A percentile compares a stretch with the other conserved stretches of the same genome.
phyloP scores from a whole-genome alignment of 2,113 vertebrate genomes.

The Perognathus longimembris region DNA sequence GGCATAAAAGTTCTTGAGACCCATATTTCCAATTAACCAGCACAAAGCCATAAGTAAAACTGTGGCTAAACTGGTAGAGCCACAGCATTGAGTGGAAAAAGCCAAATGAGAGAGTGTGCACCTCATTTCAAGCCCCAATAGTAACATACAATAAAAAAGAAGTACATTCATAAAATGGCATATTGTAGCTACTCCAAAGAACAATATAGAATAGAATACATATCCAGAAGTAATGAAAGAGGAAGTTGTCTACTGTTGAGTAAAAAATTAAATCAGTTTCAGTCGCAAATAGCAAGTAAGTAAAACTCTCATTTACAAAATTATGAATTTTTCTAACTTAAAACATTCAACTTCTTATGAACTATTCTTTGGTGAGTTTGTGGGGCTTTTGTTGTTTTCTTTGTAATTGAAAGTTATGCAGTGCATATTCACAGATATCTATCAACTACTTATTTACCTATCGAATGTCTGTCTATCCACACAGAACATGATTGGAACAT shows the following conservation, averaged over 20 bases:
- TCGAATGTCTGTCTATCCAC: too few relatives aligned
- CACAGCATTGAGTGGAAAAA: too few relatives aligned
- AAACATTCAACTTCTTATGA: neutral
- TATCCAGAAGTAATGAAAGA: neutral
- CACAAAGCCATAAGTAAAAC: too few relatives aligned
- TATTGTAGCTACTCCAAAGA: neutral
- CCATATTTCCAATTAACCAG: too few relatives aligned
- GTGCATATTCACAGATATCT: too few relatives aligned
- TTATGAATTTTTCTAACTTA: neutral
- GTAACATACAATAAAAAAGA: too few relatives aligned
- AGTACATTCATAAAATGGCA: neutral
- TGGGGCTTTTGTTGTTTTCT: neutral
- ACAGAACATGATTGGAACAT: too few relatives aligned
- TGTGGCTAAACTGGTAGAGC: too few relatives aligned
- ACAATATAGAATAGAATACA: neutral
- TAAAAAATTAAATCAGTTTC: neutral
- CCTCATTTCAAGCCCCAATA: too few relatives aligned
- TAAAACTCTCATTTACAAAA: neutral
- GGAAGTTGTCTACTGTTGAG: neutral
- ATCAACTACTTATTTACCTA: too few relatives aligned
- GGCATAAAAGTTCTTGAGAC: too few relatives aligned
- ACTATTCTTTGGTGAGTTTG: neutral
- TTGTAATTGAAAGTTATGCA: neutral
- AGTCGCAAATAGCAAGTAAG: neutral
- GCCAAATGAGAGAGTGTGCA: too few relatives aligned